Percentiles rank a stretch among this genome's conserved stretches.
phyloP scores from a whole-genome alignment of 2,888 invertebrate genomes.

The Stratiomys singularior region DNA sequence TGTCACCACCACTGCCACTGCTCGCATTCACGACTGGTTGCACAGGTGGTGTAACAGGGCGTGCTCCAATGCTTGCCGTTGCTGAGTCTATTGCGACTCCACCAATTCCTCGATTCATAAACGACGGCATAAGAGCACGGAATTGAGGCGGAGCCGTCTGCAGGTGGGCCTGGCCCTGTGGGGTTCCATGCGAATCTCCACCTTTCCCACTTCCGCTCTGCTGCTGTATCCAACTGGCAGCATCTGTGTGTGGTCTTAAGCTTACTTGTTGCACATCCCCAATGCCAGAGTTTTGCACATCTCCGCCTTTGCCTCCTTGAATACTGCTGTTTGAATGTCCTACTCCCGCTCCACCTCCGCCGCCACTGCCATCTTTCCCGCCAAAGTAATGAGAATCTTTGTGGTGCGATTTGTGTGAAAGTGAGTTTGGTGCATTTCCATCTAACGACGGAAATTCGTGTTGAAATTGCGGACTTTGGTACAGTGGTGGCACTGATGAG shows the following conservation, averaged over 20 bases:
- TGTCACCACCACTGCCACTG: conserved; percentile 38
- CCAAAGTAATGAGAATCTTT: conserved; percentile 64
- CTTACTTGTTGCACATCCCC: conserved; percentile 56
- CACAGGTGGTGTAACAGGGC: conserved; percentile 57
- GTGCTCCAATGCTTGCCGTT: conserved; percentile 45
- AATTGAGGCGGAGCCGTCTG: conserved; percentile 74
- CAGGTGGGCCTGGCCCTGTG: conserved; percentile 67
- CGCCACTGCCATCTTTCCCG: conserved; percentile 47
- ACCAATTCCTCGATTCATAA: conserved; percentile 69
- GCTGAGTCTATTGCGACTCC: background rate
- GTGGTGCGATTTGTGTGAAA: conserved; percentile 56
- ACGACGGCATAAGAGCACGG: conserved; percentile 80
- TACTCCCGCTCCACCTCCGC: conserved; percentile 54
- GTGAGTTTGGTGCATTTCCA: conserved; percentile 68
- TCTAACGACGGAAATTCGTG: conserved; percentile 93
- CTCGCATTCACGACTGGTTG: conserved; percentile 54
- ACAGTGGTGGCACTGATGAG: conserved; percentile 70
- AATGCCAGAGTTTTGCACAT: conserved; percentile 49
- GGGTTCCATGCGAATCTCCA: conserved; percentile 48
- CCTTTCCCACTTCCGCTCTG: conserved; percentile 53
- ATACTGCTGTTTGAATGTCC: conserved; percentile 53
- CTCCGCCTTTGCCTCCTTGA: conserved; percentile 50
- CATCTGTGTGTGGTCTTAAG: conserved; percentile 64
- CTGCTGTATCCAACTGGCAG: conserved; percentile 60
- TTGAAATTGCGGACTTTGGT: conserved; percentile 90